phyloP scores from a whole-genome alignment of 37 sponge, comb jelly and placozoan genomes.

The Dysidea cf. avara region DNA sequence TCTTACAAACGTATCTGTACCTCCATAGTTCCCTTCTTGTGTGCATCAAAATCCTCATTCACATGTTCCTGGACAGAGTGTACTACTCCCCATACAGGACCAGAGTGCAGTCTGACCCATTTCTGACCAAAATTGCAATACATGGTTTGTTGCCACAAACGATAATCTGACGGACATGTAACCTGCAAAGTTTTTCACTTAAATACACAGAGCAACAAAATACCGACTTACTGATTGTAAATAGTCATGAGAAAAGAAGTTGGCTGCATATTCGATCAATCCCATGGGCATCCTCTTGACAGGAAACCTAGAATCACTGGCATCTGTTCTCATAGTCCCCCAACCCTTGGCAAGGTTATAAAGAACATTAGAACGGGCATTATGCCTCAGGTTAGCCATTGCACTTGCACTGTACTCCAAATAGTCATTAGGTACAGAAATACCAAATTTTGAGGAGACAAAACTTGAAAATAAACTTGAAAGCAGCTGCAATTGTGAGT shows the following conservation, averaged over 20 bases:
- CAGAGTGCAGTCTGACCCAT: not conserved
- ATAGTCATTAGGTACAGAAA: slow-evolving; percentile 17
- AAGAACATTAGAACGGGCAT: not conserved
- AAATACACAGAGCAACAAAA: no score
- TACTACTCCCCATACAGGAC: not conserved
- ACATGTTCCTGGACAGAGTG: no score
- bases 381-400: slow-evolving; percentile 9
- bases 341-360: no score
- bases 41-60: no score
- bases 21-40: no score
- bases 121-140: slow-evolving; percentile 2
- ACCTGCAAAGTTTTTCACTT: no score
- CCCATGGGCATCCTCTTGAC: slow-evolving; percentile 5
- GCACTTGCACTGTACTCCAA: not conserved
- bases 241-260: not conserved
- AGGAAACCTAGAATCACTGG: not conserved
- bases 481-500: no score
- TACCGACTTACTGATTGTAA: not conserved
- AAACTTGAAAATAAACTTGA: no score
- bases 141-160: slow-evolving; percentile 7
- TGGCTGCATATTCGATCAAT: not conserved
- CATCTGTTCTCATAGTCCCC: no score
- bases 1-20: no score
- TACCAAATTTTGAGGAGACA: not conserved
- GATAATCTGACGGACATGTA: slow-evolving; percentile 9